Evolutionary conservation across 2,797 vertebrate genomes (phyloP), one percentile per base, ranked within the genome.

Genomic region (Cephalopachus bancanus): DNA sequence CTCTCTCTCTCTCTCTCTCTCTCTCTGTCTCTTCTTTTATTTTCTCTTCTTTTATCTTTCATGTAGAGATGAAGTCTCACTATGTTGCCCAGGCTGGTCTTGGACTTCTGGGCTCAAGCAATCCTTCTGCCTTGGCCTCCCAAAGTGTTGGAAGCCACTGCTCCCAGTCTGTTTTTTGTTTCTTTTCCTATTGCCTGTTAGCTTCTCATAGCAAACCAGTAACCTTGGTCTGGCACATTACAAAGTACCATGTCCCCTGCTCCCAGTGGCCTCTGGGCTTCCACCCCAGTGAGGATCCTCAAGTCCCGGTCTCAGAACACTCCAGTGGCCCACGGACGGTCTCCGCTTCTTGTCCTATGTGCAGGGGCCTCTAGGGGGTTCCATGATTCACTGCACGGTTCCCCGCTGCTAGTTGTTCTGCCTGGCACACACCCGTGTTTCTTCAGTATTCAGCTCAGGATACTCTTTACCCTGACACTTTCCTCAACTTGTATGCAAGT

Each of bases 341-440:
- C 44, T 44, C 16, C 69, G 24, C 53, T 24, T 55, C 60, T 62
- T 6, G 12, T 24, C 28, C 33, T 5, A 7, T 78, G 28, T 20
- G 3, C 24, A 30, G 71, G 44, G 16, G n/a, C 11, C 30, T 62
- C 37, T 37, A 11, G 15, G 33, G n/a, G 75, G 33, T 14, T 12
- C 20, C 15, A 3, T 8, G 62, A n/a, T 9, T 76, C 7, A 8
- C 22, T 11, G 5, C 7, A 3, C 33, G 2, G 0, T 51, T 49
- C 26, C 44, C 8, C 17, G 1, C 9, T 28, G 17, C 24, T 49
- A 44, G 64, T 17, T 51, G 16, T 76, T 10, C 26, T 57, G 26
- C 24, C n/a, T 2, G 4, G 16, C 0, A 0, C 7, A 2, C 2
- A 7, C 30, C 51, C 44, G 1, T 55, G 49, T 65, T 80, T 11